Percentiles rank a stretch among this genome's conserved stretches.
Conservation (phyloP, 2,113 vertebrate genomes). For the Platichthys stellatus region DNA sequence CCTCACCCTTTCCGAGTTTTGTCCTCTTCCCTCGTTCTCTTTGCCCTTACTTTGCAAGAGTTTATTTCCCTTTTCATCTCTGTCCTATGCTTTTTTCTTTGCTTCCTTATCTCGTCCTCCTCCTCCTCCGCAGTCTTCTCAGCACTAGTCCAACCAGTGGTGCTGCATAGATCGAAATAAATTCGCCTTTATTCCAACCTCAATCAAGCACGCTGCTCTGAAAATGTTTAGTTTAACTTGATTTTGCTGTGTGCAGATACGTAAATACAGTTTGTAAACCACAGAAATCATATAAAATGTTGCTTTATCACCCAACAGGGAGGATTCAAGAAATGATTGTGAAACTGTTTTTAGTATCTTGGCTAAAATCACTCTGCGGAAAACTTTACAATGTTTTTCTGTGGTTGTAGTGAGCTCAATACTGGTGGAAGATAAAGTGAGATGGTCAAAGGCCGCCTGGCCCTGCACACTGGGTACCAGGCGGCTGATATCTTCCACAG, state of each 20-base stretch:
- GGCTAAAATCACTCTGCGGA: constrained; percentile 7
- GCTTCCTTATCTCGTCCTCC: too few relatives aligned
- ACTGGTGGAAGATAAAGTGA: constrained; percentile 51
- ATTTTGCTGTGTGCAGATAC: constrained; percentile 19
- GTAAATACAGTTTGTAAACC: not conserved
- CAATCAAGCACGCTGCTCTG: constrained; percentile 36
- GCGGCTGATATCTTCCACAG: constrained; percentile 52
- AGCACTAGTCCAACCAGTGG: not conserved
- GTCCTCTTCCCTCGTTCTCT: constrained; percentile 55
- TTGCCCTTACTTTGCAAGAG: constrained; percentile 46
- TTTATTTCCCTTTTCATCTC: not conserved
- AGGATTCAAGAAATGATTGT: not conserved
- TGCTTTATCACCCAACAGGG: not conserved
- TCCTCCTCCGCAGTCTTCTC: too few relatives aligned
- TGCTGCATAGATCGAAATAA: constrained; percentile 43
- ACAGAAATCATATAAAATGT: too few relatives aligned
- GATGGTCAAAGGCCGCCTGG: constrained; percentile 41
- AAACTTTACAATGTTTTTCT: constrained; percentile 28
- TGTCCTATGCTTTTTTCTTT: too few relatives aligned
- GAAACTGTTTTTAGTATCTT: constrained; percentile 17
- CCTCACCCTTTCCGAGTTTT: constrained; percentile 49
- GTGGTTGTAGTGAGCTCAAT: constrained; percentile 42
- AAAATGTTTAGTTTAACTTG: constrained; percentile 9
- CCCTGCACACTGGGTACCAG: not conserved
- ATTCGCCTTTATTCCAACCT: constrained; percentile 45